These are phyloP conservation scores for Pachymerium ferrugineum DNA, from an alignment of 2,888 invertebrate genomes.

Conservation along the genomic window DNA sequence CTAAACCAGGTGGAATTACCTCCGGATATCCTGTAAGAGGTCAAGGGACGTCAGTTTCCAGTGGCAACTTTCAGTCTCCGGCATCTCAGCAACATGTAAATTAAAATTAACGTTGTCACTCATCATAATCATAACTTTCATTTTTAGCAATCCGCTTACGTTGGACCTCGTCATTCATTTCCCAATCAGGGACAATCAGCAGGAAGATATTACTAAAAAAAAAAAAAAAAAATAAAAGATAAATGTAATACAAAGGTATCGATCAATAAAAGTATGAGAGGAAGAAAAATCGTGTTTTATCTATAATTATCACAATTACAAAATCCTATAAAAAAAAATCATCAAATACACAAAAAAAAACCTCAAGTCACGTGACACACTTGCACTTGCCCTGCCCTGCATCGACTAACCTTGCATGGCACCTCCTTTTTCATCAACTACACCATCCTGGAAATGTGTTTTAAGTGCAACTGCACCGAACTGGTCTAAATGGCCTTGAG, in stretches of 20 bases:
- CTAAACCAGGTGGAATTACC: constrained; percentile 23
- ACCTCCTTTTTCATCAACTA: not conserved
- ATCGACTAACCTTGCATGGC: not conserved
- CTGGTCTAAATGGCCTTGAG: constrained; percentile 8
- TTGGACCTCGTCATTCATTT: not conserved
- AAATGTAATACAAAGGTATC: too few species aligned
- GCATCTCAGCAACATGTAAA: constrained; percentile 14
- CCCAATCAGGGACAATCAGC: not conserved
- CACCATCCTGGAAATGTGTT: not conserved
- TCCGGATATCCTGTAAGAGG: constrained; percentile 29
- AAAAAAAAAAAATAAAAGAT: too few species aligned
- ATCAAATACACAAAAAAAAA: not conserved
- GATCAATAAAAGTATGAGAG: too few species aligned
- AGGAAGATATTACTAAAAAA: constrained; percentile 1
- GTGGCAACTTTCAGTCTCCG: not conserved
- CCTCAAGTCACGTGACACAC: not conserved
- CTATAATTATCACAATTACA: too few species aligned
- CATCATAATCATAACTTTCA: not conserved
- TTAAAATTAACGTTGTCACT: not conserved
- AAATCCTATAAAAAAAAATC: not conserved
- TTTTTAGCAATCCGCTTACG: not conserved
- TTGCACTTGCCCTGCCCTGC: not conserved
- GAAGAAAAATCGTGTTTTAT: too few species aligned
- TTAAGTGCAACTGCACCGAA: not conserved
- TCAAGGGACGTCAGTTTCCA: not conserved